These are phyloP conservation scores for Phalera bucephala DNA, from an alignment of 2,888 invertebrate species.

Conservation along the genomic window DNA sequence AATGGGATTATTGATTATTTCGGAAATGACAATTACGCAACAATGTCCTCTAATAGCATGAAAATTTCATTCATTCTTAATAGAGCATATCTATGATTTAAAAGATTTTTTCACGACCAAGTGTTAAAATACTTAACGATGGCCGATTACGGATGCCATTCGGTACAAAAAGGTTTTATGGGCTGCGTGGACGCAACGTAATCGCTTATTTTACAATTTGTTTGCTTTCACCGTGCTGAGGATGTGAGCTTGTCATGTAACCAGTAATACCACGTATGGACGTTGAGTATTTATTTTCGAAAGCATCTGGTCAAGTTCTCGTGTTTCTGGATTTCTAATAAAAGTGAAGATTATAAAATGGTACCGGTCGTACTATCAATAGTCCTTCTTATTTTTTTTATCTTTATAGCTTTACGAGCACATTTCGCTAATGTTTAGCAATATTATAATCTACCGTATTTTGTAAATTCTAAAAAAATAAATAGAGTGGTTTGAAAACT, in stretches of 20 bases:
- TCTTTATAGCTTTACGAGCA: too few relatives aligned
- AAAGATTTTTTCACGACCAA: too few relatives aligned
- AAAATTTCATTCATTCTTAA: too few relatives aligned
- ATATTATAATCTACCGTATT: too few relatives aligned
- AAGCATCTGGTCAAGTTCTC: slow-evolving; percentile 20
- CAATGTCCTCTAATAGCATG: background rate
- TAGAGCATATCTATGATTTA: too few relatives aligned
- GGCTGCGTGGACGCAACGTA: slow-evolving; percentile 35
- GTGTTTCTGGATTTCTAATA: background rate
- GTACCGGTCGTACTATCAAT: too few relatives aligned
- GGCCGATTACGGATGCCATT: slow-evolving; percentile 19
- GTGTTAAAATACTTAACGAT: slow-evolving; percentile 19
- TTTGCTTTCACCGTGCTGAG: slow-evolving; percentile 67
- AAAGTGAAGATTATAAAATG: background rate
- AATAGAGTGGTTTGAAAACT: too few relatives aligned
- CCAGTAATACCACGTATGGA: slow-evolving; percentile 47
- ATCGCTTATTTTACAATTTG: slow-evolving; percentile 57
- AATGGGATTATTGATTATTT: background rate
- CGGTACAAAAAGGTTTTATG: slow-evolving; percentile 15
- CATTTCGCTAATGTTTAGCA: too few relatives aligned
- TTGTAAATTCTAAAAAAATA: slow-evolving; percentile 15
- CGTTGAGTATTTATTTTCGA: slow-evolving; percentile 43
- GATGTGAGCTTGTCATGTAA: slow-evolving; percentile 53
- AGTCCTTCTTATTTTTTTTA: too few relatives aligned
- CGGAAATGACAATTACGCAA: background rate